Evolutionary conservation across 2,888 invertebrate genomes (phyloP).

Genomic region (Dicranocentrus wangi): DNA sequence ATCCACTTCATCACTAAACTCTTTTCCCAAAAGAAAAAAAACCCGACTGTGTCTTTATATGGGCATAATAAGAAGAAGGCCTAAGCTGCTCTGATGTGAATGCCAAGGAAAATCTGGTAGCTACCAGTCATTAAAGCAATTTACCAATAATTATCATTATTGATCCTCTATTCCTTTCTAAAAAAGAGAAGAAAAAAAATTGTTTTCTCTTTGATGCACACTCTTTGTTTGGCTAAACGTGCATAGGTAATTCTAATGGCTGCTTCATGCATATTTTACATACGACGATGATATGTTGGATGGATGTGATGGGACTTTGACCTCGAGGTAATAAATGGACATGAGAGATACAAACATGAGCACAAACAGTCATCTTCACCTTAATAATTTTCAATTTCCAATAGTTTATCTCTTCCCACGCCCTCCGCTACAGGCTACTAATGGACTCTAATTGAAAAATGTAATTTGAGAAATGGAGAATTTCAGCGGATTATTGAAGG

Average conservation of each 20-base stretch:
- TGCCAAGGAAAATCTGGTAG: constrained; percentile 19
- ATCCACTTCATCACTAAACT: constrained; percentile 4
- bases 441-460: constrained; percentile 46
- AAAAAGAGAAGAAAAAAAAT: constrained; percentile 13
- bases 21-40: too few species aligned
- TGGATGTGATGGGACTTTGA: too few species aligned
- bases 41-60: too few species aligned
- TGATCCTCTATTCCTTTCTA: constrained; percentile 1
- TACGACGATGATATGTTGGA: too few species aligned
- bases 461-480: constrained; percentile 42
- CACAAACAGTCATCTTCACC: background rate
- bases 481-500: too few species aligned
- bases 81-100: too few species aligned
- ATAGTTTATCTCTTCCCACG: background rate
- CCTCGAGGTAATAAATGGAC: background rate
- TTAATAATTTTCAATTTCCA: background rate
- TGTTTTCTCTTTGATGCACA: constrained; percentile 19
- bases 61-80: too few species aligned
- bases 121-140: constrained; percentile 14
- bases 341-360: background rate
- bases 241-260: too few species aligned
- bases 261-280: too few species aligned
- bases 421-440: constrained; percentile 18
- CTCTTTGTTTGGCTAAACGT: background rate
- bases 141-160: constrained; percentile 13